phyloP scores from a whole-genome alignment of 2,888 invertebrate genomes.

The Cataglyphis cursor region DNA sequence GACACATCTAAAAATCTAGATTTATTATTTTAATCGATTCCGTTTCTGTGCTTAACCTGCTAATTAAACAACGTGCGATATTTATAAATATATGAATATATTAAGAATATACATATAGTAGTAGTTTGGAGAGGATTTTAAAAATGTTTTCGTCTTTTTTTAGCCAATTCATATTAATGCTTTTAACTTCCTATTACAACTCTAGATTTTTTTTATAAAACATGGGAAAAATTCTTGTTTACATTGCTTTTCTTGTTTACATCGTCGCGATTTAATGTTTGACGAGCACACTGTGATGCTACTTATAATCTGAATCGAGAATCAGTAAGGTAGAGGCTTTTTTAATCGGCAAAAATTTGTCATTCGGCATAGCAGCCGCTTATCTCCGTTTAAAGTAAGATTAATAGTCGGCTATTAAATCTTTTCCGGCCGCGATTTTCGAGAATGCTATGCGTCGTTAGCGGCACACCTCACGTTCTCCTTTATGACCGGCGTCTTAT shows the following conservation, averaged over 20 bases:
- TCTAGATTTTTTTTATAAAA: not conserved
- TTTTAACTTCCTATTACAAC: not conserved
- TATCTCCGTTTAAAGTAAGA: conserved; percentile 43
- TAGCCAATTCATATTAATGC: not conserved
- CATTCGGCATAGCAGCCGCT: conserved; percentile 8
- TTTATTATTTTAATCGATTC: not conserved
- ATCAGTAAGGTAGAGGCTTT: not conserved
- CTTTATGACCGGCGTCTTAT: conserved; percentile 53
- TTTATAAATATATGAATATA: not conserved
- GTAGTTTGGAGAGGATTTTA: not conserved
- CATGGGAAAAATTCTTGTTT: not conserved
- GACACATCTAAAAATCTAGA: not conserved
- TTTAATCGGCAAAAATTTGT: conserved; percentile 37
- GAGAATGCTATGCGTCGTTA: conserved; percentile 54
- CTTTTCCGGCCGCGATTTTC: conserved; percentile 26
- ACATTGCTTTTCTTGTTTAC: not conserved
- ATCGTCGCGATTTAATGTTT: conserved; percentile 5
- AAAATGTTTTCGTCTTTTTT: not conserved
- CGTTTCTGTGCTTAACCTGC: not conserved
- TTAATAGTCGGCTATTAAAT: conserved; percentile 36
- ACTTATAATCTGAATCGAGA: conserved; percentile 27
- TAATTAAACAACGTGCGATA: not conserved
- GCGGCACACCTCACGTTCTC: conserved; percentile 54
- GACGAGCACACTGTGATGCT: not conserved
- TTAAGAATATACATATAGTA: not conserved